Base-by-base conservation (phyloP, 2,888 invertebrate genomes). In the Julus scandinavius region DNA sequence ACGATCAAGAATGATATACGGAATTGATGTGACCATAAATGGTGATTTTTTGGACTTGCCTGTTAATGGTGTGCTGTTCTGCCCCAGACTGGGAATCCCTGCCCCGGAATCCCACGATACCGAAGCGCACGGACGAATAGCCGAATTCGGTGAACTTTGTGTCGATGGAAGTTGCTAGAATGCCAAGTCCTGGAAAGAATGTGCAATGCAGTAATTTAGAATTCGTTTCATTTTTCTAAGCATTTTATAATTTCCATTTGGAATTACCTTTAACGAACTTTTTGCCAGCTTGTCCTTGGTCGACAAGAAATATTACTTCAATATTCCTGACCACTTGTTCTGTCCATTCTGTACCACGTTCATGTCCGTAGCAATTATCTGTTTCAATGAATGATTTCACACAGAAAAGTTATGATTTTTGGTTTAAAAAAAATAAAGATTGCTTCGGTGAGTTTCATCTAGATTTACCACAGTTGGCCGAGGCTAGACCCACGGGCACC, bases 71-170 rank as follows among this genome's bases (percentile, higher is more conserved):
- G 29, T 72, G 72, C 29, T 72, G 72, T 11, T 72, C 72, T 6
- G 11, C 72, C 29, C 72, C 72, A 9, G 72, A 29, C 29, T 17
- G 29, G 40, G 11, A 13, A 41, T 17, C 40, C 0, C 40, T 38
- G 20, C 63, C 80, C 17, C 87, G 50, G 80, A 88, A 84, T 49
- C 88, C 88, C n/a, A 20, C n/a, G 38, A 88, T 2, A 6, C 88
- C 88, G 15, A 84, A 88, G 15, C 63, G 20, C 11, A 88, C 54
- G 5, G 54, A 9, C 4, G 83, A 15, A n/a, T 83, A 88, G 17
- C 83, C 88, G n/a, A 83, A 49, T 49, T 83, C 29, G 41, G 54
- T 17, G 84, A 88, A 88, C n/a, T 83, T 49, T 84, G 20, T 58
- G 6, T 84, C 17, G 41, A 88, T 88, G 41, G 41, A 38, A 45